phyloP scores from a whole-genome alignment of 2,888 invertebrate genomes.

The Chrysotoxum bicinctum region DNA sequence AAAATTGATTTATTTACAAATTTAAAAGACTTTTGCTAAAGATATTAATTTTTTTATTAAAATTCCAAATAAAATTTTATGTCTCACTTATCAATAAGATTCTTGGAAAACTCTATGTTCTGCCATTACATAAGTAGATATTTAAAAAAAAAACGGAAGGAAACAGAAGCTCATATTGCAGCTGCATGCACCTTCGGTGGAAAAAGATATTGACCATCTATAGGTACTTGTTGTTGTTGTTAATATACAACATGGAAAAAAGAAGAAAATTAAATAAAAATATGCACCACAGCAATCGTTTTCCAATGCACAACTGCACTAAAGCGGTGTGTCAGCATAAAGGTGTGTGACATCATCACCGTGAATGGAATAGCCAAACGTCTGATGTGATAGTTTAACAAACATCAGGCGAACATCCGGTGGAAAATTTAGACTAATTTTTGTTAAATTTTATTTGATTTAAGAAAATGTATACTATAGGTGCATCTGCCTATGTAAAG shows the following conservation, averaged over 20 bases:
- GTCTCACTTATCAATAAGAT: slow-evolving; percentile 2
- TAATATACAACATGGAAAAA: background rate
- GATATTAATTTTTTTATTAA: no score
- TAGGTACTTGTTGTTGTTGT: background rate
- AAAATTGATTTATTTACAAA: no score
- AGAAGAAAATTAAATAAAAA: slow-evolving; percentile 6
- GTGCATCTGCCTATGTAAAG: no score
- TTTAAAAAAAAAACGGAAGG: slow-evolving; percentile 33
- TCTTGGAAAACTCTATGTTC: slow-evolving; percentile 31
- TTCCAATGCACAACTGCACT: slow-evolving; percentile 31
- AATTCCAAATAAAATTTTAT: background rate
- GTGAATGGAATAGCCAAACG: slow-evolving; percentile 58
- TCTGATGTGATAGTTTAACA: slow-evolving; percentile 25
- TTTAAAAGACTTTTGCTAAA: no score
- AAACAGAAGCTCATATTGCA: slow-evolving; percentile 58
- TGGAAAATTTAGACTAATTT: slow-evolving; percentile 37
- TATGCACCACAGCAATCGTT: slow-evolving; percentile 25
- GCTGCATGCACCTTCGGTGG: slow-evolving; percentile 46
- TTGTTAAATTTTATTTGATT: background rate
- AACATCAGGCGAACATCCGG: slow-evolving; percentile 46
- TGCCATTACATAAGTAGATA: background rate
- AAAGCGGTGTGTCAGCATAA: slow-evolving; percentile 38
- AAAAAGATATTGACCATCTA: slow-evolving; percentile 23
- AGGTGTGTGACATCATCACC: slow-evolving; percentile 56
- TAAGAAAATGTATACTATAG: background rate